These are phyloP conservation scores for Arothron firmamentum DNA, from an alignment of 2,113 vertebrate genomes.

Conservation along the genomic window DNA sequence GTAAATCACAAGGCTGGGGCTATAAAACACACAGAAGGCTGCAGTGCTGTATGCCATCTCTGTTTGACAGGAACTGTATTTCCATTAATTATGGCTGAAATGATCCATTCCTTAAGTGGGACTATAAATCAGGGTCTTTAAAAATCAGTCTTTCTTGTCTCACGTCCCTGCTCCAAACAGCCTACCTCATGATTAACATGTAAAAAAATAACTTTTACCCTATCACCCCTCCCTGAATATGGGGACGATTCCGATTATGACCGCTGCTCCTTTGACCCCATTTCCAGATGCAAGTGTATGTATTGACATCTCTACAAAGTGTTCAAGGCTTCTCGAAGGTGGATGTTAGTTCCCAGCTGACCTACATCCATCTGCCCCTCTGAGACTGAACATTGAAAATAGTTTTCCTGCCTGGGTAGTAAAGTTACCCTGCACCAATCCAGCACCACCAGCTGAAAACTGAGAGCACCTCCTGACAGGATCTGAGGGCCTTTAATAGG, in stretches of 20 bases:
- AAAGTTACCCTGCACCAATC: constrained; percentile 26
- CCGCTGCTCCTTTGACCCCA: constrained; percentile 42
- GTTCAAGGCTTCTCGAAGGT: constrained; percentile 33
- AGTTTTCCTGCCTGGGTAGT: constrained; percentile 5
- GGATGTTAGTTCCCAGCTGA: constrained; percentile 33
- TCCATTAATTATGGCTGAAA: constrained; percentile 73
- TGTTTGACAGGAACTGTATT: constrained; percentile 73
- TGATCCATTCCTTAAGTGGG: constrained; percentile 59
- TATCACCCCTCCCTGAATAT: constrained; percentile 62
- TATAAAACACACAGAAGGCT: constrained; percentile 73
- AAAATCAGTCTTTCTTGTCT: constrained; percentile 32
- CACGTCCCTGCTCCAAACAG: constrained; percentile 20
- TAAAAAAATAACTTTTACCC: constrained; percentile 65
- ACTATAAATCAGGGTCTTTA: constrained; percentile 65
- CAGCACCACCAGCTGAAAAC: constrained; percentile 47
- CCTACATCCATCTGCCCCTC: constrained; percentile 33
- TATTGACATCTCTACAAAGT: neutral
- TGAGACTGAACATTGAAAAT: constrained; percentile 10
- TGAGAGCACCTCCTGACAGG: constrained; percentile 35
- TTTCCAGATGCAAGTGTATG: constrained; percentile 2
- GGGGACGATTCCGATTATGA: constrained; percentile 70
- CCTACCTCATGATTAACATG: constrained; percentile 62
- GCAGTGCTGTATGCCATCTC: constrained; percentile 69
- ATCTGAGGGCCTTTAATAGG: constrained; percentile 64
- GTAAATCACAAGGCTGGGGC: constrained; percentile 51